Conservation (phyloP, 2,113 vertebrate species). For the Hirundichthys speculiger region DNA sequence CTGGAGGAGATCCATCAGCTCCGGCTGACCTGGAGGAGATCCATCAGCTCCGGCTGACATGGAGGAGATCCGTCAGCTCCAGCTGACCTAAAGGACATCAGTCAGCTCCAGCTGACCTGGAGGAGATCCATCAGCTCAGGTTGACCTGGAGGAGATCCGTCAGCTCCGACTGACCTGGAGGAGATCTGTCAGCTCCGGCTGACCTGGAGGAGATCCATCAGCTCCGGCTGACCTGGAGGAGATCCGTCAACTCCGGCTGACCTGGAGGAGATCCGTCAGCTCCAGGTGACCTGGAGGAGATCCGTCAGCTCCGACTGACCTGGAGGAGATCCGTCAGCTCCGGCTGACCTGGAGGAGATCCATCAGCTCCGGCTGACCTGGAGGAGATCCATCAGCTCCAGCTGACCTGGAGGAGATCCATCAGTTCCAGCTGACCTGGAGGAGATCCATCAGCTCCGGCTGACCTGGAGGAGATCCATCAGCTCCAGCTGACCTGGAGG, state of each 20-base stretch:
- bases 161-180: not conserved
- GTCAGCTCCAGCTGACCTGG: too few relatives aligned
- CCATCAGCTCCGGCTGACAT: too few relatives aligned
- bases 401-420: not conserved
- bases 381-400: not conserved
- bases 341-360: too few relatives aligned
- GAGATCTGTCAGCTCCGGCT: too few relatives aligned
- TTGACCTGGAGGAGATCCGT: not conserved
- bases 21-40: conserved; percentile 7
- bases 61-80: not conserved
- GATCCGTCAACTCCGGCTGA: too few relatives aligned
- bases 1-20: not conserved
- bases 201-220: not conserved
- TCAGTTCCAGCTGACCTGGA: conserved; percentile 2
- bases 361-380: conserved; percentile 1
- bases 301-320: not conserved
- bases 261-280: not conserved
- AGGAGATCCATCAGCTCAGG: not conserved
- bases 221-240: conserved; percentile 2
- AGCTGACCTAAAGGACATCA: conserved; percentile 3
- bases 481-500: not conserved
- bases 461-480: not conserved
- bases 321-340: too few relatives aligned
- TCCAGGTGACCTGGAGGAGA: not conserved
- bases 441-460: too few relatives aligned